These are phyloP conservation scores for Spatula clypeata DNA, from an alignment of 2,797 vertebrate genomes.

Conservation along the genomic window DNA sequence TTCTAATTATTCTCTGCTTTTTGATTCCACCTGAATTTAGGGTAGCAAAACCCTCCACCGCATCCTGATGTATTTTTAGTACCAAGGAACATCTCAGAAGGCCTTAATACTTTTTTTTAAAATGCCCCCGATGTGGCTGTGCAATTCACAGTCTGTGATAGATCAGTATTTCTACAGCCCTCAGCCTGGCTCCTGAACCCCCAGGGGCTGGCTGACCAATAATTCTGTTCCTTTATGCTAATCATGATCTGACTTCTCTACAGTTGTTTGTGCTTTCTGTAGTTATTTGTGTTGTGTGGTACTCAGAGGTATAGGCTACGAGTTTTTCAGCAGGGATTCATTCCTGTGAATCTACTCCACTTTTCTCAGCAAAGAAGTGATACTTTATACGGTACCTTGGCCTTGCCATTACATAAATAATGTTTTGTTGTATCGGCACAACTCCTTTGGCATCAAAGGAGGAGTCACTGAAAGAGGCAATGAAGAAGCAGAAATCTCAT, in stretches of 20 bases:
- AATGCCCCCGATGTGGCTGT: not conserved
- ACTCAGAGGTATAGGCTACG: not conserved
- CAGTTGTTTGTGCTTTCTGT: not conserved
- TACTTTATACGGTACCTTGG: not conserved
- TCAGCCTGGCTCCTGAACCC: not conserved
- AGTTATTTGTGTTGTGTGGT: not conserved
- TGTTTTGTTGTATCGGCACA: not conserved
- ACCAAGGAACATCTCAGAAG: not conserved
- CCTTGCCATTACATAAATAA: constrained; percentile 24
- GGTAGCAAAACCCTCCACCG: rapidly evolving
- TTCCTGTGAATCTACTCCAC: constrained; percentile 2
- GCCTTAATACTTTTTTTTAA: not conserved
- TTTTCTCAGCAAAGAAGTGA: not conserved
- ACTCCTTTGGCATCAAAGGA: not conserved
- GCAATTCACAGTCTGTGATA: not conserved
- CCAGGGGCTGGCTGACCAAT: not conserved
- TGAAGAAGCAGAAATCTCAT: constrained; percentile 19
- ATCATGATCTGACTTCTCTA: rapidly evolving
- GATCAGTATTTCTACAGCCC: not conserved
- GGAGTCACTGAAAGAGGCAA: not conserved
- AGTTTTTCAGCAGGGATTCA: not conserved
- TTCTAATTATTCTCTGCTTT: not conserved
- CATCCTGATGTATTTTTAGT: not conserved
- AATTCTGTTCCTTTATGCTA: not conserved
- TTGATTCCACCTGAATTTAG: not conserved